Evolutionary conservation across 1,140 invertebrate genomes (phyloP).

Genomic region (Drosophila takahashii): DNA sequence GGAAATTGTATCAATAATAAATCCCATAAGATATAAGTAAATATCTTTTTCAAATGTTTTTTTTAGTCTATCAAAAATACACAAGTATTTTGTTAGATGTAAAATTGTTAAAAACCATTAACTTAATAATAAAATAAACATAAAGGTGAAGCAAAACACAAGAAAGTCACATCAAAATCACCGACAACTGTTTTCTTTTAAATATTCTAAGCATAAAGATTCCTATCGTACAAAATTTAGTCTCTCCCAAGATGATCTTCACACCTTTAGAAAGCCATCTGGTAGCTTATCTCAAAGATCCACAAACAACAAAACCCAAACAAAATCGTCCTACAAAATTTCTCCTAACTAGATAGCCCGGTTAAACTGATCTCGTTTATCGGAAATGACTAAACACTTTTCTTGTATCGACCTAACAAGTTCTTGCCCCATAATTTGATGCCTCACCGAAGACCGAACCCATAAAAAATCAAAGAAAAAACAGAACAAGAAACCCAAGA

Average conservation of each 20-base stretch:
- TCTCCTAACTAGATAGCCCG: constrained; percentile 47
- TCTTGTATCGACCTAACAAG: constrained; percentile 60
- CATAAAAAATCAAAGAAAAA: constrained; percentile 63
- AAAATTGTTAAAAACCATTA: neutral
- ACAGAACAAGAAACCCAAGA: constrained; percentile 22
- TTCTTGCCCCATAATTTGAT: constrained; percentile 59
- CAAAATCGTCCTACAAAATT: constrained; percentile 28
- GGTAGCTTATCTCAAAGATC: constrained; percentile 30
- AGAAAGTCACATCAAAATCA: neutral
- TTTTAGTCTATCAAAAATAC: too few relatives aligned
- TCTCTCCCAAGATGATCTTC: constrained; percentile 19
- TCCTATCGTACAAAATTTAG: constrained; percentile 5
- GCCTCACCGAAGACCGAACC: constrained; percentile 24
- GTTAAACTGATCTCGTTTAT: constrained; percentile 39
- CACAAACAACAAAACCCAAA: constrained; percentile 45
- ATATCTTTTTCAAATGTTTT: too few relatives aligned
- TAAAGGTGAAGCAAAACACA: neutral
- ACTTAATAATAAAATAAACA: neutral
- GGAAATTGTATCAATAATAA: neutral
- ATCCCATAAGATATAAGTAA: too few relatives aligned
- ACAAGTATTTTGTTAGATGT: too few relatives aligned
- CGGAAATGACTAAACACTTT: constrained; percentile 67
- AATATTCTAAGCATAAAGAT: neutral
- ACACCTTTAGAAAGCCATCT: constrained; percentile 29
- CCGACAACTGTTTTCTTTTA: neutral